Base-by-base conservation (phyloP, 2,797 vertebrate genomes). In the Rhynchonycteris naso region DNA sequence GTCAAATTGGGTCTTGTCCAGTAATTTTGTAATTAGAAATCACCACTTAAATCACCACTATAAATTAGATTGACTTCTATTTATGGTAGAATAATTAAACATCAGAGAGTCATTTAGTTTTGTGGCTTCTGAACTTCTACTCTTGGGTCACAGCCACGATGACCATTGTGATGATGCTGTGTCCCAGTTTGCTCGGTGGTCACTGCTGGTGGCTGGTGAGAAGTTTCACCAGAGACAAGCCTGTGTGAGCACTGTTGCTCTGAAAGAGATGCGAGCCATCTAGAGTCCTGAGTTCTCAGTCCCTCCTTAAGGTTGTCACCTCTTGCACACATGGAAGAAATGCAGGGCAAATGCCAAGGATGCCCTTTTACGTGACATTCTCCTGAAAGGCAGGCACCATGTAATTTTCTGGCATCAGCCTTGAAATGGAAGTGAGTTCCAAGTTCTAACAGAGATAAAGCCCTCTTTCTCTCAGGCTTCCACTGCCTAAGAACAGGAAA, bases 381-480 rank as follows among this genome's bases (percentile, higher is more conserved):
- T 93, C 56, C 81, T 71, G 33, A 74, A 94, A 82, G 81, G 66
- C 22, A 82, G 81, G 66, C 22, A 76, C 30, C 2, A 1, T 71
- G n/a, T 72, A 43, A 35, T 74, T 88, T 92, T 43, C 91, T 83
- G 71, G 81, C 84, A 59, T 75, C 15, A 1, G 1, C 69, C 65
- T 76, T 69, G 74, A 83, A 78, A 24, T 88, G 35, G 63, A 58
- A 95, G 58, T 66, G 69, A 88, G 19, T 72, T 88, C 59, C 66
- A 33, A 81, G 75, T 89, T 84, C 91, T 93, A n/a, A 38, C 15
- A 21, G 52, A 88, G 75, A 89, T 74, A 54, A 52, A 74, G 56
- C 30, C 24, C 54, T 24, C 26, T 93, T 91, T 95, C 79, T 86
- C 65, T 93, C 19, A 7, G 52, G n/a, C 43, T 87, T 66, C 47